These are phyloP conservation scores for Trachemys scripta DNA, from an alignment of 2,113 vertebrate genomes.

Conservation along the genomic window DNA sequence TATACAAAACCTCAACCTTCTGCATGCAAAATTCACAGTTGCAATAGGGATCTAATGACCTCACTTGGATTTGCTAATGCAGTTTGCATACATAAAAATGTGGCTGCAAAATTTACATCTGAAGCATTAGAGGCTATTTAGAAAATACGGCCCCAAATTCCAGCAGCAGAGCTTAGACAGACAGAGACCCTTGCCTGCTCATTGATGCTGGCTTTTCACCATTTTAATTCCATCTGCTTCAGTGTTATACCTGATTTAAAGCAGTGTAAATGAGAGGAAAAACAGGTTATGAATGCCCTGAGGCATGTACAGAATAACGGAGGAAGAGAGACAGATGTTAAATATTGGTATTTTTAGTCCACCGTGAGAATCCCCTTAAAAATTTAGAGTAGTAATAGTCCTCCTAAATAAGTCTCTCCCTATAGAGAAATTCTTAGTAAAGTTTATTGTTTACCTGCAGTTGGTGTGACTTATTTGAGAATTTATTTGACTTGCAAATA, in stretches of 20 bases:
- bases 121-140: not conserved
- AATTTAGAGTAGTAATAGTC: not conserved
- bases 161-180: not conserved
- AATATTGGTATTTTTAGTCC: not conserved
- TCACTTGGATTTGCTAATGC: not conserved
- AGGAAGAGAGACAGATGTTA: not conserved
- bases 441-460: not conserved
- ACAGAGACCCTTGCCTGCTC: not conserved
- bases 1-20: not conserved
- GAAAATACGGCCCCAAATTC: not conserved
- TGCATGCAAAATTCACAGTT: not conserved
- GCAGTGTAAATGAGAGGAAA: not conserved
- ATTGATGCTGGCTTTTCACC: not conserved
- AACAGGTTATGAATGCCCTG: conserved; percentile 2
- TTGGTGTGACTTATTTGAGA: not conserved
- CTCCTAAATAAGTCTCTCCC: not conserved
- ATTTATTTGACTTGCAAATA: not conserved
- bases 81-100: not conserved
- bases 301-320: not conserved
- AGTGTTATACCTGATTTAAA: not conserved
- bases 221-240: not conserved
- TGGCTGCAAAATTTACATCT: not conserved
- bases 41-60: not conserved
- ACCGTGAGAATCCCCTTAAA: not conserved
- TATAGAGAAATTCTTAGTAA: not conserved